Conservation (phyloP, 64 coral and sea anemone species). For the Porites australiensis region DNA sequence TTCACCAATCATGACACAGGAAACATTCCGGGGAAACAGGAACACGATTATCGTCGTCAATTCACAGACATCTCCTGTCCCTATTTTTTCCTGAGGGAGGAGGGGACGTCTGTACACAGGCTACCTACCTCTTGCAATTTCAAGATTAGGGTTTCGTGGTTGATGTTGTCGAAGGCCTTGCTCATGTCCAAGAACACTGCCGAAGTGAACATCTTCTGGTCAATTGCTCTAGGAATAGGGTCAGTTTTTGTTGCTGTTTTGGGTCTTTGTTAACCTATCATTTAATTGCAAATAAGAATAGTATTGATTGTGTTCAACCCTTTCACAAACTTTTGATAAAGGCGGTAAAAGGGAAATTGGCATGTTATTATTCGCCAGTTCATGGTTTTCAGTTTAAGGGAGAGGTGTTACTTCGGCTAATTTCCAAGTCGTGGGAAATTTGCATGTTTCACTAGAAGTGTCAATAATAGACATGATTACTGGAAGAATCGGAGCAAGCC, state of each 20-base stretch:
- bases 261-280: not conserved
- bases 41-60: too few relatives aligned
- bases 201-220: not conserved
- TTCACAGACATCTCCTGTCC: too few relatives aligned
- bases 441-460: not conserved
- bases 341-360: conserved; percentile 56
- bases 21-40: not conserved
- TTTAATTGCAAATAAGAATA: not conserved
- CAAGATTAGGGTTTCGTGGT: conserved; percentile 9
- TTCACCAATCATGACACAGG: too few relatives aligned
- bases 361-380: not conserved
- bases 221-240: not conserved
- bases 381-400: conserved; percentile 30
- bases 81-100: too few relatives aligned
- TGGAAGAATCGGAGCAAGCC: not conserved
- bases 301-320: conserved; percentile 23
- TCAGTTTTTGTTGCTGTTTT: conserved; percentile 47
- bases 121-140: conserved; percentile 48
- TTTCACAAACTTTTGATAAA: conserved; percentile 20
- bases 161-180: conserved; percentile 16
- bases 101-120: too few relatives aligned
- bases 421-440: conserved; percentile 41
- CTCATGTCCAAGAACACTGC: not conserved
- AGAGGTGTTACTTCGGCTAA: conserved; percentile 34
- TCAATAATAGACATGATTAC: not conserved